A percentile compares a stretch with the other conserved stretches of the same genome.
These are phyloP conservation scores for Acronicta psi DNA, from an alignment of 2,888 invertebrate genomes.

Conservation along the genomic window DNA sequence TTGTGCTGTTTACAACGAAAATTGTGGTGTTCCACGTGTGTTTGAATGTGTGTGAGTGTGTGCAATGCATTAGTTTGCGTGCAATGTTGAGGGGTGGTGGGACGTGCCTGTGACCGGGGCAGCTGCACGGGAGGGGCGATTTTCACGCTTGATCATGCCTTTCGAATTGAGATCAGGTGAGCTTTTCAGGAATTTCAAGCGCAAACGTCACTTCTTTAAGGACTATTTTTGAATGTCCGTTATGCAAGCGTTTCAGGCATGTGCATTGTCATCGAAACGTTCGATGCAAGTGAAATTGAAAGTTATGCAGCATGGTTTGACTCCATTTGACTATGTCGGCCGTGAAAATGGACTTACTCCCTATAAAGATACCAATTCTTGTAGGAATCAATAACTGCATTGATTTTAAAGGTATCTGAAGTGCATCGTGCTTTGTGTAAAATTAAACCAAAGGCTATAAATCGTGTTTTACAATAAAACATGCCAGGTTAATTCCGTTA, in stretches of 20 bases:
- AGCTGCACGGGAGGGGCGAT: conserved; percentile 77
- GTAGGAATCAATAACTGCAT: conserved; percentile 40
- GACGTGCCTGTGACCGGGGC: conserved; percentile 74
- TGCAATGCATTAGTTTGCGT: conserved; percentile 73
- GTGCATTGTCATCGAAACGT: conserved; percentile 34
- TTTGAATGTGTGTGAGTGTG: conserved; percentile 71
- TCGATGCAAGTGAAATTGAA: conserved; percentile 49
- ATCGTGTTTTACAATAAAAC: too few species aligned
- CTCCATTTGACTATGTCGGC: conserved; percentile 34
- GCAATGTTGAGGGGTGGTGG: conserved; percentile 77
- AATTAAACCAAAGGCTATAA: background rate
- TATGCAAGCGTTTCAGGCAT: conserved; percentile 39
- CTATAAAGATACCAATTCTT: background rate
- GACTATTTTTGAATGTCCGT: conserved; percentile 37
- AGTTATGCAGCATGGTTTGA: conserved; percentile 34
- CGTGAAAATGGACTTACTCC: conserved; percentile 25
- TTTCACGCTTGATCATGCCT: conserved; percentile 84
- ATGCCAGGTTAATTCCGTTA: background rate
- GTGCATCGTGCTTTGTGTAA: conserved; percentile 1
- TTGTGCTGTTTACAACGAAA: conserved; percentile 61
- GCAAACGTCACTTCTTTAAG: conserved; percentile 38
- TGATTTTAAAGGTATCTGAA: conserved; percentile 6
- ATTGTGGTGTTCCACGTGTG: conserved; percentile 64
- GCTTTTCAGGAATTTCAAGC: conserved; percentile 67
- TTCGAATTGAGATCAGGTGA: conserved; percentile 87